Evolutionary conservation across 2,113 vertebrate genomes (phyloP).

Genomic region (Coracopsis vasa): DNA sequence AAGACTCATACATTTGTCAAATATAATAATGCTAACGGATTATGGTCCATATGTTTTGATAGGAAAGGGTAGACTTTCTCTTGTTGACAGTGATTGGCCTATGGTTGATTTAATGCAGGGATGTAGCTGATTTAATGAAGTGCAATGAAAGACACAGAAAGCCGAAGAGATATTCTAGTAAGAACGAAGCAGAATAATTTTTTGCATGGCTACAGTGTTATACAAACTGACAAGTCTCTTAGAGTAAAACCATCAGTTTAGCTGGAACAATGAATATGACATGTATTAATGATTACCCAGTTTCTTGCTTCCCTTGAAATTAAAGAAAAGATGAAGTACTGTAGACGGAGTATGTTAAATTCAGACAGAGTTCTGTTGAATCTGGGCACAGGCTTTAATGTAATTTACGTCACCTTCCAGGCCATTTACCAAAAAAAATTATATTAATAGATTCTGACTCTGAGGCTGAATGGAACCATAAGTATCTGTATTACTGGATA

Average conservation of each 20-base stretch:
- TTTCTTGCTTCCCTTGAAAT: not conserved
- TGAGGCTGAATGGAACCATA: not conserved
- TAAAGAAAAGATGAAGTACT: not conserved
- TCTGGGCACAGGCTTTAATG: not conserved
- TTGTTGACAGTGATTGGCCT: not conserved
- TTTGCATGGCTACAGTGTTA: not conserved
- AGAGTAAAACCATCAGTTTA: not conserved
- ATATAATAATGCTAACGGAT: not conserved
- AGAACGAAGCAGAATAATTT: not conserved
- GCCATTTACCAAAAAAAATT: not conserved
- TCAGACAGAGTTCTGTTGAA: not conserved
- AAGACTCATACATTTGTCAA: constrained; percentile 25
- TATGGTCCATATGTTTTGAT: not conserved
- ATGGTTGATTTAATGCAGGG: not conserved
- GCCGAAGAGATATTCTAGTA: not conserved
- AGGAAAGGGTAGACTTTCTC: not conserved
- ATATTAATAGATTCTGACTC: not conserved
- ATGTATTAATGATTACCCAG: not conserved
- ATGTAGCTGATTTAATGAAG: not conserved
- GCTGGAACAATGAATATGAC: not conserved
- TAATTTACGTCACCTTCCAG: not conserved
- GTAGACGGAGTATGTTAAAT: not conserved
- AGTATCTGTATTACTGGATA: not conserved
- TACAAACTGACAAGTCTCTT: not conserved
- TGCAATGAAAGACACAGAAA: not conserved